Evolutionary conservation across 2,888 invertebrate genomes (phyloP).

Genomic region (Epinotia nisella): DNA sequence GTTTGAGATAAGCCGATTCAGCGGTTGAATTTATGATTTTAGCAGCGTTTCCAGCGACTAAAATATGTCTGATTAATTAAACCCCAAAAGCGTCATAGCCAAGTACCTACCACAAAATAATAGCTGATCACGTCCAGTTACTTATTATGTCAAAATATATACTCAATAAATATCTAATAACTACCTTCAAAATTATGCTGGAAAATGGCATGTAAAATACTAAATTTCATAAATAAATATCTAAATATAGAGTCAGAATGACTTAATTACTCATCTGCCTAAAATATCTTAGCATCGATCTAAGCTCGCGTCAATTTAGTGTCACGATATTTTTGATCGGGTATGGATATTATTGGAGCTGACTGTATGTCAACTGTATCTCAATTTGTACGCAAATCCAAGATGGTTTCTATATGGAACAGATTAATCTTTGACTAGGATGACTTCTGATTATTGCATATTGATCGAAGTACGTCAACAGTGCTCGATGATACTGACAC

Average conservation of each 20-base stretch:
- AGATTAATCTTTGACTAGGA: slow-evolving; percentile 13
- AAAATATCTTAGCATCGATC: too few species aligned
- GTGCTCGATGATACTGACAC: slow-evolving; percentile 9
- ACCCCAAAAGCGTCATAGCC: too few species aligned
- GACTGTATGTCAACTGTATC: background rate
- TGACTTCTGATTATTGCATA: slow-evolving; percentile 34
- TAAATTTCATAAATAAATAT: too few species aligned
- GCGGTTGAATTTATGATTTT: background rate
- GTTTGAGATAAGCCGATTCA: background rate
- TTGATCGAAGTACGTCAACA: slow-evolving; percentile 11
- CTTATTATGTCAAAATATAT: too few species aligned
- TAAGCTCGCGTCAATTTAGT: background rate
- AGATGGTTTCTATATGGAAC: background rate
- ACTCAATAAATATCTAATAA: too few species aligned
- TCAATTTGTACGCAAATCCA: slow-evolving; percentile 19
- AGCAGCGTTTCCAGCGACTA: background rate
- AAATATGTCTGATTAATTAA: background rate
- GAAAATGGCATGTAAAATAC: too few species aligned
- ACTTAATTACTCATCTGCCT: too few species aligned
- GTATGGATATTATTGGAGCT: background rate
- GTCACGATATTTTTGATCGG: background rate
- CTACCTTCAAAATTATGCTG: too few species aligned
- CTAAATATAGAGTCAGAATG: too few species aligned
- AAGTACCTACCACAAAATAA: background rate
- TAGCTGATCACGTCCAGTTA: background rate